A percentile compares a stretch with the other conserved stretches of the same genome.
Evolutionary conservation across 1,140 invertebrate genomes (phyloP).

Genomic region (Drosophila teissieri): DNA sequence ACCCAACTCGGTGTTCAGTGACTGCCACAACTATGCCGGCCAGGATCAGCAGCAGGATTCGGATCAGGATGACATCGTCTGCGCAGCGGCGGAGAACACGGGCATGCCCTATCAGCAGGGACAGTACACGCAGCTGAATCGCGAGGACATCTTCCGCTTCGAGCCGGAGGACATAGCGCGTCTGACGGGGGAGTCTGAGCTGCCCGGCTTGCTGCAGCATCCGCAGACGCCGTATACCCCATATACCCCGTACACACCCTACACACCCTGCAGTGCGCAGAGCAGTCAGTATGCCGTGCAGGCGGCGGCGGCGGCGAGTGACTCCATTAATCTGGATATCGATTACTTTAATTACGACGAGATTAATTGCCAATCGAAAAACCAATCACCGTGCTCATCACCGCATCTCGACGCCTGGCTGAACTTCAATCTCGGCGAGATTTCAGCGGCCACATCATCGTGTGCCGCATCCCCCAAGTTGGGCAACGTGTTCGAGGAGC

Average conservation of each 20-base stretch:
- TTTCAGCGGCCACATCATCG: slow-evolving; percentile 17
- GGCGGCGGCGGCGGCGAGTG: slow-evolving; percentile 12
- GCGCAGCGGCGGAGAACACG: slow-evolving; percentile 40
- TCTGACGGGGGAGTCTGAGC: slow-evolving; percentile 50
- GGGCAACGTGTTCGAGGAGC: slow-evolving; percentile 60
- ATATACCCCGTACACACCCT: slow-evolving; percentile 72
- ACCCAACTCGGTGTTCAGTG: slow-evolving; percentile 76
- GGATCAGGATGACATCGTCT: slow-evolving; percentile 71
- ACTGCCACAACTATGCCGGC: slow-evolving; percentile 46
- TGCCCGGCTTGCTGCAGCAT: slow-evolving; percentile 13
- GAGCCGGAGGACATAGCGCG: slow-evolving; percentile 83
- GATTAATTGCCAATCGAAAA: slow-evolving; percentile 84
- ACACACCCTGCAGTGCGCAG: slow-evolving; percentile 61
- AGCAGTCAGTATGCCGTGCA: slow-evolving; percentile 25
- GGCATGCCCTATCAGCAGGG: slow-evolving; percentile 68
- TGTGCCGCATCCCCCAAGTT: slow-evolving; percentile 58
- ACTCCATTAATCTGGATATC: slow-evolving; percentile 70
- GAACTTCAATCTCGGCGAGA: slow-evolving; percentile 72
- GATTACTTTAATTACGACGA: slow-evolving; percentile 85
- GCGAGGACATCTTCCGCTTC: slow-evolving; percentile 82
- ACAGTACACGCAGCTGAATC: slow-evolving; percentile 68
- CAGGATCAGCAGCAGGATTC: slow-evolving; percentile 39
- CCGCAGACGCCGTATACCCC: slow-evolving; percentile 63
- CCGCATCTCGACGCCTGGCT: slow-evolving; percentile 84
- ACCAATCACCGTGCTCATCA: slow-evolving; percentile 84